Base-by-base conservation (phyloP, 2,797 vertebrate genomes). In the Muscicapa comitata region DNA sequence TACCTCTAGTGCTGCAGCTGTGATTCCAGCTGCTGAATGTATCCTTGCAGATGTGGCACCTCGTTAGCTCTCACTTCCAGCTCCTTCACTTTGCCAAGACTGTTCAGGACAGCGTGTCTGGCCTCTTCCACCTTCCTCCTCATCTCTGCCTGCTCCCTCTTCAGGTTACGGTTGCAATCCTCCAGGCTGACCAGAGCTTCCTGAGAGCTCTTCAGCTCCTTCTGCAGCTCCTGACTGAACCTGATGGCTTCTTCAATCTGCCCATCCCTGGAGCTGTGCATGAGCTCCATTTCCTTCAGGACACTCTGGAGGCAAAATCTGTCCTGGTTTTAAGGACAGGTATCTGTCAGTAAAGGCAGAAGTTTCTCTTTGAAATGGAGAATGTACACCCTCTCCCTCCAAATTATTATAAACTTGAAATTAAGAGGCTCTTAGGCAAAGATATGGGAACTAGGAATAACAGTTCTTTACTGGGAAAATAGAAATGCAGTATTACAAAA, bases 81-180 rank as follows among this genome's bases (percentile, higher is more conserved):
- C 72, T 99, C 98, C 76, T 98, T 99, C 79, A 99, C 99, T 91
- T 99, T 99, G n/a, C 97, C 95, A 86, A 99, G 98, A 57, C 99
- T 98, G 29, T 76, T 98, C 57, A 98, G 97, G 63, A 99, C 94
- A 0, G 98, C 98, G 17, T 97, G 98, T 57, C 99, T 97, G 31
- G 99, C 99, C 81, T 99, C 98, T 94, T 99, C 99, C 25, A 99
- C 98, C 91, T 98, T 99, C 93, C 97, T 98, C 96, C 98, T 98
- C 98, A 99, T 99, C 90, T 97, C 97, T 31, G 91, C 97, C 94
- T 99, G 99, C 89, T 99, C 98, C 75, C 94, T 98, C 94, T 98
- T 98, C 92, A 99, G 97, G 45, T 74, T 94, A 20, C 97, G 96
- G 93, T 99, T 99, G 91, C 97, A 98, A 74, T 98, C 98, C 95